These are phyloP conservation scores for Drosophila nigromelanica DNA, from an alignment of 1,140 invertebrate species.

Conservation along the genomic window DNA sequence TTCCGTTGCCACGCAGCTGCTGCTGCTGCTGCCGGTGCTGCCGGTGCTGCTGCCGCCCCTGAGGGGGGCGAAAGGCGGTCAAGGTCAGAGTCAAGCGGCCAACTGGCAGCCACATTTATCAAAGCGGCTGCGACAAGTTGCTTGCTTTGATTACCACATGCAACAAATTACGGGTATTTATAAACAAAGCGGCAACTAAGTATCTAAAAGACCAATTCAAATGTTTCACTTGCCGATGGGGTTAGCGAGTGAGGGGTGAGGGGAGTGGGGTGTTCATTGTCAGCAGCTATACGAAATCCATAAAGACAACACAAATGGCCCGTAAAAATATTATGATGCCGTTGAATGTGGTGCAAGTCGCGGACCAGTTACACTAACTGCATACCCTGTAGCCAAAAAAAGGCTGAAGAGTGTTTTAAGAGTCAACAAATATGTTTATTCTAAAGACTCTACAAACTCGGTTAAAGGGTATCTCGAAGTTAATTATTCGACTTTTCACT, in stretches of 20 bases:
- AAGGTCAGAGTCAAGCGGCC: conserved; percentile 51
- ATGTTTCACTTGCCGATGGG: conserved; percentile 19
- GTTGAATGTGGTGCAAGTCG: conserved; percentile 47
- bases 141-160: conserved; percentile 66
- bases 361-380: conserved; percentile 2
- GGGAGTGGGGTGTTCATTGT: conserved; percentile 14
- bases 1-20: conserved; percentile 27
- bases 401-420: too few relatives aligned
- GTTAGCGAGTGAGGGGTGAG: not conserved
- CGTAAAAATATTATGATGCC: conserved; percentile 77
- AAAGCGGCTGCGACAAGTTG: conserved; percentile 56
- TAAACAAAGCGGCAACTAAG: conserved; percentile 68
- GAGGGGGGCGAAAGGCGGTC: conserved; percentile 46
- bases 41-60: not conserved
- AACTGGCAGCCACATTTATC: conserved; percentile 64
- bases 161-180: conserved; percentile 71
- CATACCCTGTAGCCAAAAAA: too few relatives aligned
- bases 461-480: too few relatives aligned
- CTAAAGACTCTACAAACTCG: too few relatives aligned
- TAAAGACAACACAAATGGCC: conserved; percentile 74
- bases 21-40: conserved; percentile 5
- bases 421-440: too few relatives aligned
- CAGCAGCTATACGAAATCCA: conserved; percentile 63
- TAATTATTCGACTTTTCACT: too few relatives aligned
- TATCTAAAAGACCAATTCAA: conserved; percentile 56